Evolutionary conservation across 2,797 vertebrate genomes (phyloP), one percentile per base, ranked within the genome.

Genomic region (Tragopan temminckii): DNA sequence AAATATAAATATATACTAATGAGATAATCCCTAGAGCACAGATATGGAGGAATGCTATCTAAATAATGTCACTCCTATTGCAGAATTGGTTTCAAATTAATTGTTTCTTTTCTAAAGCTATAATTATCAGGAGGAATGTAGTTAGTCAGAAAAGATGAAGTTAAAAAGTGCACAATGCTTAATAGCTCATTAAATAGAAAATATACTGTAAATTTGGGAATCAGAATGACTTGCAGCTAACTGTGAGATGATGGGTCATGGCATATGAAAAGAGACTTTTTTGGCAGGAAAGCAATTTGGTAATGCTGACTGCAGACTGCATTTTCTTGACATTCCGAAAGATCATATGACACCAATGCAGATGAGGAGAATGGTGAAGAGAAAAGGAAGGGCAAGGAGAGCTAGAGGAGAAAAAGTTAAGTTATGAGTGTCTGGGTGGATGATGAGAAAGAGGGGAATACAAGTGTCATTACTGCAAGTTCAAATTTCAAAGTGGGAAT

Each of bases 151-250:
- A 95, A 89, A 93, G 74, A 91, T 84, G 52, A 84, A 93, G 85
- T 88, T 84, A 4, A 92, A 81, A 96, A 92, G 74, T 92, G 80
- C 61, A 53, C 74, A 76, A 93, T 50, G 85, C 68, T 93, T 94
- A 94, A 94, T 59, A 94, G 89, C 74, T 96, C 90, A 91, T 96
- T 95, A 97, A 95, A 95, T 46, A 93, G 67, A 91, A 96, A 95
- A 94, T 88, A 79, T 45, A 94, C 29, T 84, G 82, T 76, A 93
- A 96, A 92, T 93, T 13, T 88, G 77, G 89, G 87, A 93, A 88
- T 88, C 67, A 62, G 80, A 93, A 95, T 89, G 87, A 90, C 85
- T 96, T 53, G 87, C 80, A 89, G 92, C 72, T 92, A 93, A 88
- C 52, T 68, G 38, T 79, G 91, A 94, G 80, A 80, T 61, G 82